Evolutionary conservation across 2,797 vertebrate genomes (phyloP).

Genomic region (Alexandromys oeconomus): DNA sequence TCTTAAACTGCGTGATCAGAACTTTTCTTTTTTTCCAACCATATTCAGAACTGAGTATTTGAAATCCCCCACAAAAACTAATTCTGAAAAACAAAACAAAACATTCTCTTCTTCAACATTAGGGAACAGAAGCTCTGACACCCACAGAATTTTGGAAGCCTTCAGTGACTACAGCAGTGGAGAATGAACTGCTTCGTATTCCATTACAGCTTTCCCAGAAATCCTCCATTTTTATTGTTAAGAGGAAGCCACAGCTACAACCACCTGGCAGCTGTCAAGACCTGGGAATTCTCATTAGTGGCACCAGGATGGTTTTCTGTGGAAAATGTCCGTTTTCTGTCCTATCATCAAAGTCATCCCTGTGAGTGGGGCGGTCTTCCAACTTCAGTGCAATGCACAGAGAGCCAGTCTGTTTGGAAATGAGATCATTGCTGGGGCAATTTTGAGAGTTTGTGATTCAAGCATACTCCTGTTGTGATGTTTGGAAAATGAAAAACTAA

Average conservation of each 20-base stretch:
- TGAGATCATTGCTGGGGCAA: slow-evolving; percentile 24
- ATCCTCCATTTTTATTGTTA: slow-evolving; percentile 69
- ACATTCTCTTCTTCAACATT: slow-evolving; percentile 65
- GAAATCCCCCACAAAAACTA: slow-evolving; percentile 59
- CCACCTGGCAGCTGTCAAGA: slow-evolving; percentile 55
- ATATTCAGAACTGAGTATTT: slow-evolving; percentile 59
- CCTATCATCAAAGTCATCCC: slow-evolving; percentile 57
- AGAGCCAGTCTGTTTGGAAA: slow-evolving; percentile 53
- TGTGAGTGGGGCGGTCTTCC: slow-evolving; percentile 49
- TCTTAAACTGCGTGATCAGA: slow-evolving; percentile 41
- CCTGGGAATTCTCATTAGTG: slow-evolving; percentile 62
- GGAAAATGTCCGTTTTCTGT: slow-evolving; percentile 66
- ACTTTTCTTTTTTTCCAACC: slow-evolving; percentile 47
- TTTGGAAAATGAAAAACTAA: slow-evolving; percentile 70
- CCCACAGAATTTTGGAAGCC: slow-evolving; percentile 73
- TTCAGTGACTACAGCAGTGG: slow-evolving; percentile 65
- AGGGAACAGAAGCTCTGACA: slow-evolving; percentile 75
- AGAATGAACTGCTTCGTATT: slow-evolving; percentile 71
- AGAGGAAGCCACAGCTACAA: slow-evolving; percentile 64
- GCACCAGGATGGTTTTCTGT: slow-evolving; percentile 43
- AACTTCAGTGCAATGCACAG: slow-evolving; percentile 38
- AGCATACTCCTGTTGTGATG: slow-evolving; percentile 39
- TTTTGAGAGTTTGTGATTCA: slow-evolving; percentile 63
- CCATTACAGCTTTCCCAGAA: slow-evolving; percentile 62
- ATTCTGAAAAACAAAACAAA: slow-evolving; percentile 70